Percentiles rank a stretch among this genome's conserved stretches.
phyloP scores from a whole-genome alignment of 2,888 invertebrate genomes.

The Drosophila algonquin region DNA sequence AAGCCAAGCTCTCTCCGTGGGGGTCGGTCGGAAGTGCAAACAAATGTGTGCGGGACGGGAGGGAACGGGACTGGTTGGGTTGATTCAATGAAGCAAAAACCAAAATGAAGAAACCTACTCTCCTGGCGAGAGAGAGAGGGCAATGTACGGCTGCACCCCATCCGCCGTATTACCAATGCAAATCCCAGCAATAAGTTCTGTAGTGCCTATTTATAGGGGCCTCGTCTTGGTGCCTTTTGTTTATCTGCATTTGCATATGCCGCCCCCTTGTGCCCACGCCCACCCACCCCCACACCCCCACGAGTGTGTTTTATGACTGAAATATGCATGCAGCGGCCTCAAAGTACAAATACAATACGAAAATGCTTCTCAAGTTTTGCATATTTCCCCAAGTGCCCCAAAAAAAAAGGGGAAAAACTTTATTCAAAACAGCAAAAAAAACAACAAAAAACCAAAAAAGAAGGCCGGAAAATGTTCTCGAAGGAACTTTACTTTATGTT shows the following conservation, averaged over 20 bases:
- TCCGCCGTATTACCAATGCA: constrained; percentile 25
- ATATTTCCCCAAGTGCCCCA: constrained; percentile 23
- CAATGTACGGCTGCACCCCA: constrained; percentile 1
- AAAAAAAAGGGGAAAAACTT: background rate
- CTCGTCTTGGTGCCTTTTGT: background rate
- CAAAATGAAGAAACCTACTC: background rate
- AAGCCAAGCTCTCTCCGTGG: background rate
- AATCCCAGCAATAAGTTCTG: constrained; percentile 28
- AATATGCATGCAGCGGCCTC: constrained; percentile 59
- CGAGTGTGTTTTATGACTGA: constrained; percentile 52
- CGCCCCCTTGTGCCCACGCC: too few species aligned
- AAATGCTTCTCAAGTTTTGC: constrained; percentile 45
- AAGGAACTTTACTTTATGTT: constrained; percentile 14
- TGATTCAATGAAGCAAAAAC: constrained; percentile 7
- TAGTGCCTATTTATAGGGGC: constrained; percentile 24
- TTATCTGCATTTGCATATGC: constrained; percentile 38
- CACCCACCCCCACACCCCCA: constrained; percentile 22
- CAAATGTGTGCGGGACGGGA: constrained; percentile 10
- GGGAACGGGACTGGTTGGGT: background rate
- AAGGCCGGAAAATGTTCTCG: background rate
- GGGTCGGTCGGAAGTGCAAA: constrained; percentile 39
- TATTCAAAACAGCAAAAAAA: background rate
- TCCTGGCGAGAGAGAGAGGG: background rate
- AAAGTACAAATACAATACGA: constrained; percentile 37
- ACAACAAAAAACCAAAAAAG: background rate